Conservation (phyloP, 2,113 vertebrate genomes). For the Brachyistius frenatus region DNA sequence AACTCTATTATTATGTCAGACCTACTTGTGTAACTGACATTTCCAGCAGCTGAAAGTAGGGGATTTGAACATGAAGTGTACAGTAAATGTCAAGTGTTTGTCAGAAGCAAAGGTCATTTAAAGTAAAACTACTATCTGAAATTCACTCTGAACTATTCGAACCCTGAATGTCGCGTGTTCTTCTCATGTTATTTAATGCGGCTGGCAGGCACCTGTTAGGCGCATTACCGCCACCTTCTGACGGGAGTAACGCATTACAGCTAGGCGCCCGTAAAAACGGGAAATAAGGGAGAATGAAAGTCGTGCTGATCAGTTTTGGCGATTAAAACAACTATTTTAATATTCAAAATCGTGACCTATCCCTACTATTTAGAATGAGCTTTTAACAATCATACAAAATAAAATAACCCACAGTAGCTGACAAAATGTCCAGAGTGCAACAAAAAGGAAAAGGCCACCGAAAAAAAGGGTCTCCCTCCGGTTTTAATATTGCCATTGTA, state of each 20-base stretch:
- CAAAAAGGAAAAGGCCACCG: background rate
- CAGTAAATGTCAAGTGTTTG: constrained; percentile 1
- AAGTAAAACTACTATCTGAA: background rate
- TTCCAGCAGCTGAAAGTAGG: too few species aligned
- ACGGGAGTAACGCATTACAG: too few species aligned
- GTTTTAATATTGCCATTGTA: background rate
- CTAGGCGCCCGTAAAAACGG: too few species aligned
- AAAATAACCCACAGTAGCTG: background rate
- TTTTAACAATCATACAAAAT: background rate
- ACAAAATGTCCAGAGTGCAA: background rate
- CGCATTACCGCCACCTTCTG: too few species aligned
- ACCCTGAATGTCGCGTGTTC: too few species aligned
- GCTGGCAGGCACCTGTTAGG: too few species aligned
- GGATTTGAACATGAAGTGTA: background rate
- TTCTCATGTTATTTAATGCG: too few species aligned
- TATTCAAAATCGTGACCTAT: too few species aligned
- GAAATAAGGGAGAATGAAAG: too few species aligned
- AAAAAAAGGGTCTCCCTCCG: background rate
- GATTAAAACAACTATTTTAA: too few species aligned
- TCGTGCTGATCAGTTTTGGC: too few species aligned
- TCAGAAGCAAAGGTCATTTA: background rate
- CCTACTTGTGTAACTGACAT: background rate
- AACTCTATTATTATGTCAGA: constrained; percentile 15
- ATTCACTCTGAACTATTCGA: too few species aligned
- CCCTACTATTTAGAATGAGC: background rate